Percentiles rank a stretch among this genome's conserved stretches.
phyloP scores from a whole-genome alignment of 2,888 invertebrate genomes.

The Timema cristinae region DNA sequence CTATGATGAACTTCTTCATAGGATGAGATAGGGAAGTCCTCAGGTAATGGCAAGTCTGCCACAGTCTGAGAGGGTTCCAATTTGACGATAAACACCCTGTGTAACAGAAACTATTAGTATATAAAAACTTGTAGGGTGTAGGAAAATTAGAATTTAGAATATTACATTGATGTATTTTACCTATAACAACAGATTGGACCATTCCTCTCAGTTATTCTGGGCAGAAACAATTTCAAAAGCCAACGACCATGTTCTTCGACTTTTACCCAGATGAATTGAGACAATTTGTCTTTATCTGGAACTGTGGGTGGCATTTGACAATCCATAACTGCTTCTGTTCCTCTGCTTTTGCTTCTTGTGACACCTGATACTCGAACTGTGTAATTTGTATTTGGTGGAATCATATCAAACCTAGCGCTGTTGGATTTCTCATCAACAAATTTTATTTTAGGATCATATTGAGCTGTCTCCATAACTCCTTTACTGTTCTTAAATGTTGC shows the following conservation, averaged over 20 bases:
- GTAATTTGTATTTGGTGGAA: slow-evolving; percentile 80
- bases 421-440: slow-evolving; percentile 52
- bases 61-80: slow-evolving; percentile 59
- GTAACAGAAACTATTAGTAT: neutral
- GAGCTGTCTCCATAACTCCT: slow-evolving; percentile 50
- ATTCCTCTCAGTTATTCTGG: slow-evolving; percentile 76
- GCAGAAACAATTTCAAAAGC: slow-evolving; percentile 70
- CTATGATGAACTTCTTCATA: slow-evolving; percentile 70
- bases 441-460: slow-evolving; percentile 55
- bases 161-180: slow-evolving; percentile 37
- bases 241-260: slow-evolving; percentile 61
- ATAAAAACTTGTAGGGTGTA: no score
- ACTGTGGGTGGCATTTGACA: slow-evolving; percentile 69
- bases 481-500: slow-evolving; percentile 53
- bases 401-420: slow-evolving; percentile 58
- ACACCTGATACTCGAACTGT: slow-evolving; percentile 68
- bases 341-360: slow-evolving; percentile 69
- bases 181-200: slow-evolving; percentile 84
- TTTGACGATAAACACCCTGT: slow-evolving; percentile 70
- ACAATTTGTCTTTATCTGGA: slow-evolving; percentile 60
- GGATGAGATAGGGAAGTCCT: slow-evolving; percentile 59
- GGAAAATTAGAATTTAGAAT: no score
- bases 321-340: slow-evolving; percentile 57
- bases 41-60: slow-evolving; percentile 63
- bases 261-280: slow-evolving; percentile 52